Conservation (phyloP, 1,140 invertebrate genomes). For the Drosophila teissieri region DNA sequence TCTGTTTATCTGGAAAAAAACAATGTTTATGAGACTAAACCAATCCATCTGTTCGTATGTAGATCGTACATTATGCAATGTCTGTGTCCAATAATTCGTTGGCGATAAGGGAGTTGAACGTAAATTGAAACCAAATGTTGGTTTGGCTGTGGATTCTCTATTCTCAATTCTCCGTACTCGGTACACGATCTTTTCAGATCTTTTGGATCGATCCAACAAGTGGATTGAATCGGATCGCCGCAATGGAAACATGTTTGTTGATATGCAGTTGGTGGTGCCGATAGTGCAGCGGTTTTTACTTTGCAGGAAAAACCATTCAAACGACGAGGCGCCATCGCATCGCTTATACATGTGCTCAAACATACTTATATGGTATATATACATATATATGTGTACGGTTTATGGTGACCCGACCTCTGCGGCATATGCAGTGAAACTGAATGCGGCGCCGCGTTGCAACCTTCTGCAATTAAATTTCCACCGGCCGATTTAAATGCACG, state of each 20-base stretch:
- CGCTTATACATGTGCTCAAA: conserved; percentile 17
- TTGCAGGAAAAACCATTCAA: conserved; percentile 56
- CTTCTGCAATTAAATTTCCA: conserved; percentile 78
- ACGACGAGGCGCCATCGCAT: conserved; percentile 53
- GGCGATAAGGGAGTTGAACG: conserved; percentile 75
- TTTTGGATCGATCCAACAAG: conserved; percentile 50
- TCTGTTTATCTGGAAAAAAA: not conserved
- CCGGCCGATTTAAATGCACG: conserved; percentile 7
- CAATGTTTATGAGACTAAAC: not conserved
- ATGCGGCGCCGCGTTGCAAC: conserved; percentile 46
- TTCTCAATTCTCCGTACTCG: conserved; percentile 8
- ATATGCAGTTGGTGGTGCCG: conserved; percentile 27
- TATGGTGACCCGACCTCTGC: conserved; percentile 64
- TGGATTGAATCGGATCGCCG: conserved; percentile 61
- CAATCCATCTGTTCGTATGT: conserved; percentile 2
- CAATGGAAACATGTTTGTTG: conserved; percentile 59
- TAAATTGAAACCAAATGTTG: conserved; percentile 79
- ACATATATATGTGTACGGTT: no score
- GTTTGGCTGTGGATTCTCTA: not conserved
- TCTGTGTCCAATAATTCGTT: conserved; percentile 55
- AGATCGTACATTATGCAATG: conserved; percentile 65
- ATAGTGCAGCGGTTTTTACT: conserved; percentile 22
- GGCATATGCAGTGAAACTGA: conserved; percentile 53
- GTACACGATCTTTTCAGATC: conserved; percentile 24
- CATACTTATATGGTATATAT: no score